These are phyloP conservation scores for Tenthredo amoena DNA, from an alignment of 2,888 invertebrate species.

Conservation along the genomic window DNA sequence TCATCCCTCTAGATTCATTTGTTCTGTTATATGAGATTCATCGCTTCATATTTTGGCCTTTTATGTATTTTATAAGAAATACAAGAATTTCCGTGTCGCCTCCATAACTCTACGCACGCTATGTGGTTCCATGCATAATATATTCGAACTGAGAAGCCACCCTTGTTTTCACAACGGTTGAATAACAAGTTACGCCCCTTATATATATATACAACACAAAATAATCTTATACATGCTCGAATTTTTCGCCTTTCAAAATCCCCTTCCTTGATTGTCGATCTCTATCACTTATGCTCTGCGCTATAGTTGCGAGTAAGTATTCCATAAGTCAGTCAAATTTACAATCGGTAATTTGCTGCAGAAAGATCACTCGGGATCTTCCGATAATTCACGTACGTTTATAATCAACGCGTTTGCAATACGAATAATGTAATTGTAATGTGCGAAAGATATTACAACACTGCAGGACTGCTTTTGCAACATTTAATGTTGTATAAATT, in stretches of 20 bases:
- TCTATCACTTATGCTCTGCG: not conserved
- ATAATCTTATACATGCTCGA: not conserved
- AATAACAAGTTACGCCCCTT: not conserved
- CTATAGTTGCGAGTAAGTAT: not conserved
- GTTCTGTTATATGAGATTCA: not conserved
- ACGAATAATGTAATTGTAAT: too few relatives aligned
- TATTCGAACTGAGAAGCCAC: not conserved
- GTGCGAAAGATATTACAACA: too few relatives aligned
- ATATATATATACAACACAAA: not conserved
- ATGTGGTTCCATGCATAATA: conserved; percentile 3
- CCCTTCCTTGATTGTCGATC: too few relatives aligned
- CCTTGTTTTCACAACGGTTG: conserved; percentile 5
- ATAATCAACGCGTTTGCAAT: too few relatives aligned
- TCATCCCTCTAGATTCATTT: not conserved
- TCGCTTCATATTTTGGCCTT: not conserved
- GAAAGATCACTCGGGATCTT: too few relatives aligned
- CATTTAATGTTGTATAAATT: not conserved
- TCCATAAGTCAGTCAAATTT: not conserved
- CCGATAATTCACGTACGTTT: too few relatives aligned
- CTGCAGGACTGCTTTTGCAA: not conserved
- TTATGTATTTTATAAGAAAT: not conserved
- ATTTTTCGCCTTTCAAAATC: not conserved
- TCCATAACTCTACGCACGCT: not conserved
- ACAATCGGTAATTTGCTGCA: too few relatives aligned
- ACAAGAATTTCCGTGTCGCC: not conserved